These are phyloP conservation scores for Druon quercuslanigerum DNA, from an alignment of 1,140 invertebrate genomes.

Conservation along the genomic window DNA sequence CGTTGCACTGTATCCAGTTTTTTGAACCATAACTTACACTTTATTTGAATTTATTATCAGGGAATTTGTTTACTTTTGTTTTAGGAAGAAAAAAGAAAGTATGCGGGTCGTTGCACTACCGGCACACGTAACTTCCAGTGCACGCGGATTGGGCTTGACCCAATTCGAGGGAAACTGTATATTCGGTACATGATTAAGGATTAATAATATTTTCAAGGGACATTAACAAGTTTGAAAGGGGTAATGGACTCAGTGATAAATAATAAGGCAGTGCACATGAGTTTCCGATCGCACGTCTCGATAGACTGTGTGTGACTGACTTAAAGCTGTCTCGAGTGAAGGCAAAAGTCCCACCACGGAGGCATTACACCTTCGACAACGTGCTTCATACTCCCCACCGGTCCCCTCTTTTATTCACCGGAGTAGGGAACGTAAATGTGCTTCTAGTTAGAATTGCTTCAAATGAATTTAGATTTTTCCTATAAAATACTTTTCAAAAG, in stretches of 20 bases:
- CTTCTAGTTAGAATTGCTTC: neutral
- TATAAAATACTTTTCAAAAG: neutral
- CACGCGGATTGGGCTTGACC: neutral
- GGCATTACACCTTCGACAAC: constrained; percentile 26
- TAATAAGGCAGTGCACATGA: neutral
- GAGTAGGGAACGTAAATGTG: neutral
- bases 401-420: constrained; percentile 14
- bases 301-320: constrained; percentile 27
- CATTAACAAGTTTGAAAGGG: neutral
- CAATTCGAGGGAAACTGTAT: neutral
- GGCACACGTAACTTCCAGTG: constrained; percentile 13
- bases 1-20: too few relatives aligned
- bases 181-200: neutral
- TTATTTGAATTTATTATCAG: neutral
- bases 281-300: constrained; percentile 14
- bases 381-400: constrained; percentile 24
- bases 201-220: neutral
- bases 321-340: constrained; percentile 29
- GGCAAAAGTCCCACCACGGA: constrained; percentile 19
- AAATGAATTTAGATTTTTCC: neutral
- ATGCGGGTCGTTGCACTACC: constrained; percentile 12
- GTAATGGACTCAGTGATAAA: neutral
- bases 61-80: neutral
- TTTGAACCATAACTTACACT: neutral
- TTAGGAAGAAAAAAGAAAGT: neutral